Evolutionary conservation across 2,888 invertebrate genomes (phyloP).

Genomic region (Diachrysia chrysitis): DNA sequence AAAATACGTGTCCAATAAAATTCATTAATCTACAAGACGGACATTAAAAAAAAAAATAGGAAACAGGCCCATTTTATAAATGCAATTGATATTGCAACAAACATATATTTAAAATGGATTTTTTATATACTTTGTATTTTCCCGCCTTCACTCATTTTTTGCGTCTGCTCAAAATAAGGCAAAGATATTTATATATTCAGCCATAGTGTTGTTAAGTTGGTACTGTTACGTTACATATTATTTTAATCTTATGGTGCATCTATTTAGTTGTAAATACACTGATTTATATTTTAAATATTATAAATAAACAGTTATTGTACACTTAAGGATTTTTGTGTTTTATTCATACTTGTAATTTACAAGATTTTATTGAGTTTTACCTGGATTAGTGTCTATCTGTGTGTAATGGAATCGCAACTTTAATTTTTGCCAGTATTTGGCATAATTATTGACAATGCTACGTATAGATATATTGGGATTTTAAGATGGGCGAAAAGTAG

Average conservation of each 20-base stretch:
- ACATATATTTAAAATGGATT: neutral
- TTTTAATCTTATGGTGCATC: constrained; percentile 11
- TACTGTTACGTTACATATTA: neutral
- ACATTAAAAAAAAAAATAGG: too few relatives aligned
- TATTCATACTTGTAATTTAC: neutral
- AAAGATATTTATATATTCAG: neutral
- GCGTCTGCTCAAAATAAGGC: neutral
- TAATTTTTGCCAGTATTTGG: too few relatives aligned
- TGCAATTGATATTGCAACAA: too few relatives aligned
- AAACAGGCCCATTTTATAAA: too few relatives aligned
- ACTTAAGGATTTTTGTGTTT: neutral
- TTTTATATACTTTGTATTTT: neutral
- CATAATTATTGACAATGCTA: too few relatives aligned
- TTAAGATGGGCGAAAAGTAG: too few relatives aligned
- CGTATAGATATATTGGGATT: too few relatives aligned
- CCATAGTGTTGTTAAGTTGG: neutral
- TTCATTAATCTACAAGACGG: too few relatives aligned
- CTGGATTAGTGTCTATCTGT: too few relatives aligned
- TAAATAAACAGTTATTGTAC: constrained; percentile 13
- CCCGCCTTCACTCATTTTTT: neutral
- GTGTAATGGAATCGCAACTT: too few relatives aligned
- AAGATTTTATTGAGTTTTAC: neutral
- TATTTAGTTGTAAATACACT: constrained; percentile 6
- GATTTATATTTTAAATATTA: constrained; percentile 2
- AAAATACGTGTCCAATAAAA: too few relatives aligned